Base-by-base conservation (phyloP, 2,797 vertebrate genomes). In the Phalanger gymnotis region DNA sequence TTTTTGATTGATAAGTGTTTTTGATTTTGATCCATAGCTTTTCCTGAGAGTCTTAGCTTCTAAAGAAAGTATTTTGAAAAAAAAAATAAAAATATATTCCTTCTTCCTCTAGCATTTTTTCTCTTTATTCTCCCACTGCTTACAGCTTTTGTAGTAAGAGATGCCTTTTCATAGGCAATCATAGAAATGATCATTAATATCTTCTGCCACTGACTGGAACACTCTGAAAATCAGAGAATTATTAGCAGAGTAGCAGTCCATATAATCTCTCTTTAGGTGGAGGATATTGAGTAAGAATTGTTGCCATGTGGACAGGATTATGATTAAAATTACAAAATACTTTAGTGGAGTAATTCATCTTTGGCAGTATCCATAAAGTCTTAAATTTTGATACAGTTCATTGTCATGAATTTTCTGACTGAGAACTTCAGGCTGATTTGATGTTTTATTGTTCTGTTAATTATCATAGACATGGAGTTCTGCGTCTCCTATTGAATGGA, bases 401-500 rank as follows among this genome's bases (percentile, higher is more conserved):
- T 1, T 40, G 66, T 28, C 28, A 10, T n/a, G 30, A 5, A 7
- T 56, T 40, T 91, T 53, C 52, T 13, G 1, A 27, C 31, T n/a
- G 30, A 53, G 66, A 47, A 22, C 40, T 53, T 30, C n/a, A 3
- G 4, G 47, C 61, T 28, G 47, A 27, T 81, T 13, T 19, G 87
- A 55, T 40, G 16, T 3, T 12, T 53, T 9, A 55, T 90, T n/a
- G 0, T 28, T 1, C 0, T 0, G 13, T n/a, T 25, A 4, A 9
- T 0, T 16, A 6, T 40, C 47, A 4, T 11, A 19, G 57, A 10
- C 30, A 1, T 53, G 53, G 56, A 89, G 47, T 73, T 91, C 31
- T 53, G 3, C 52, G 52, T 47, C 51, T 58, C 7, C 54, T 58
- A 5, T 28, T 40, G 31, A 9, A 10, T 25, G 30, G 51, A 7